Percentiles rank a stretch among this genome's conserved stretches.
Conservation (phyloP, 2,888 invertebrate species). For the Clistopyga incitator region DNA sequence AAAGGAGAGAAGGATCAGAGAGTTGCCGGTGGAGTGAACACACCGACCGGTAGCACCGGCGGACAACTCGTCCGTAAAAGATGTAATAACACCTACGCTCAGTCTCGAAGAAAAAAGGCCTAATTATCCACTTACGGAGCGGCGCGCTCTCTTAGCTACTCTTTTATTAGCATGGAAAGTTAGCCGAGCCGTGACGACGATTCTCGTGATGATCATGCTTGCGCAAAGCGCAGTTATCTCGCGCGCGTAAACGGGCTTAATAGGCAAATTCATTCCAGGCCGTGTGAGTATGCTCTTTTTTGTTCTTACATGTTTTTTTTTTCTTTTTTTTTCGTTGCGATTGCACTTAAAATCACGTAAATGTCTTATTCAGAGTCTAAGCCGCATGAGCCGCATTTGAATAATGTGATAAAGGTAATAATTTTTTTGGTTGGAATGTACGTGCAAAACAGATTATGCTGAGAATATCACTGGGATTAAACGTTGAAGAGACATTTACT, state of each 20-base stretch:
- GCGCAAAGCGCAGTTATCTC: conserved; percentile 57
- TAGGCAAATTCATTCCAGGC: conserved; percentile 67
- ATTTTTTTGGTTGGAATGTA: neutral
- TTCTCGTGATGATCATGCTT: conserved; percentile 53
- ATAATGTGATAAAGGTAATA: neutral
- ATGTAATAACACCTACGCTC: conserved; percentile 74
- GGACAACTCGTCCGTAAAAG: conserved; percentile 68
- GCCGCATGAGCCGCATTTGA: neutral
- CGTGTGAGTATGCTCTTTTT: conserved; percentile 32
- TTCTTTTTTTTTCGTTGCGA: conserved; percentile 10
- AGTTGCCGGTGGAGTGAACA: conserved; percentile 47
- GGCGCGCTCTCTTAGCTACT: conserved; percentile 61
- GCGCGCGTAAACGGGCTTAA: conserved; percentile 69
- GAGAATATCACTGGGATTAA: neutral
- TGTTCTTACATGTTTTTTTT: neutral
- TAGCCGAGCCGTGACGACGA: conserved; percentile 67
- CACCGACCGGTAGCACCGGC: conserved; percentile 60
- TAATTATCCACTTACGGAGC: conserved; percentile 79
- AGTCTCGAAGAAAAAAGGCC: conserved; percentile 71
- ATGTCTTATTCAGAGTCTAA: conserved; percentile 14
- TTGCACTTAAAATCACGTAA: neutral
- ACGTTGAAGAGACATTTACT: neutral
- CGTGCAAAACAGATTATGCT: neutral
- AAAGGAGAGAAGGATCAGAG: conserved; percentile 53
- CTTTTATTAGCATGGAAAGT: conserved; percentile 67